Evolutionary conservation across 2,797 vertebrate species (phyloP).

Genomic region (Aselliscus stoliczkanus): DNA sequence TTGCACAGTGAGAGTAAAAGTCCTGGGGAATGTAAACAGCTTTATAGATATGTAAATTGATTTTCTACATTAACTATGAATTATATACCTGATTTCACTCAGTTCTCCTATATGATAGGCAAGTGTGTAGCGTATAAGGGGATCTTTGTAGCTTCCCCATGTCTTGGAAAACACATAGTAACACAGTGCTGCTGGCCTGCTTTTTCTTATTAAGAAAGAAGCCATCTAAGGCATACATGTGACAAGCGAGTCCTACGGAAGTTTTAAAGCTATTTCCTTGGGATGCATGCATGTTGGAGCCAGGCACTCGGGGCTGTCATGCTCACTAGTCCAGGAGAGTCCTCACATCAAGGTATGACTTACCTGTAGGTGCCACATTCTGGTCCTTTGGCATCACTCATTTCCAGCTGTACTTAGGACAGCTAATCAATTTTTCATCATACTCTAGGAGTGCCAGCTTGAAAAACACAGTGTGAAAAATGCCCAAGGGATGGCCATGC

Average conservation of each 20-base stretch:
- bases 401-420: not conserved
- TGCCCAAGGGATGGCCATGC: not conserved
- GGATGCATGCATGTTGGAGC: not conserved
- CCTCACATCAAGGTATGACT: not conserved
- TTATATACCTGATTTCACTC: not conserved
- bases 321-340: not conserved
- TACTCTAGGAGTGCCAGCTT: not conserved
- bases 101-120: not conserved
- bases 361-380: not conserved
- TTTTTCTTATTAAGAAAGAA: constrained; percentile 1
- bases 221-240: not conserved
- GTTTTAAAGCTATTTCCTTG: not conserved
- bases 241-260: not conserved
- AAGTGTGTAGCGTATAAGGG: not conserved
- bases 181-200: not conserved
- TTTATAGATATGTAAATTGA: not conserved
- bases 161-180: not conserved
- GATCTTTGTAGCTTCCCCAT: not conserved
- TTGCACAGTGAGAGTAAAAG: not conserved
- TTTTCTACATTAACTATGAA: not conserved
- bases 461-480: constrained; percentile 8
- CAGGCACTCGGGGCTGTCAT: not conserved
- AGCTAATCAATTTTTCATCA: not conserved
- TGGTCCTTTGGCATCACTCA: not conserved
- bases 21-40: not conserved